Evolutionary conservation across 1,140 invertebrate genomes (phyloP), one percentile per base, ranked within the genome.

Genomic region (Pseudomyrmex concolor): DNA sequence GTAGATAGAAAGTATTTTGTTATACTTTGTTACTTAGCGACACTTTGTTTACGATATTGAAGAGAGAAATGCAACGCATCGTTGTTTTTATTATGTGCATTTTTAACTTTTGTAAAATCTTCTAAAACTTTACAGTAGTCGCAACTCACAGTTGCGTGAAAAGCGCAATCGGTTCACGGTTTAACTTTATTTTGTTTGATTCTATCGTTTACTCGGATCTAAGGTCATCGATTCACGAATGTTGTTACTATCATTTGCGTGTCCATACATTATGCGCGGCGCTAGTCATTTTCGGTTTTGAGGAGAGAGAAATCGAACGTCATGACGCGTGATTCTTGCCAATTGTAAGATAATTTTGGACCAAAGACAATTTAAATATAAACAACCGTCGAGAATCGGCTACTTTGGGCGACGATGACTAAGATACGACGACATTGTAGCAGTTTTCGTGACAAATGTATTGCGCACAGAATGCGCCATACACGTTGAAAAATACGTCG

Each of bases 291-390:
- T 12, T 17, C 54, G 0, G 15, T 81, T 57, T 51, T 25, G 34
- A 34, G n/a, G 12, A 34, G 5, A 1, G 15, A 59, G 48, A 15
- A 50, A 67, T 70, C 15, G 25, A 67, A 54, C 19, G 63, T 64
- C 19, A 25, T 22, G 22, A 12, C 10, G 71, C 34, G 34, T 9
- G n/a, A 70, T 34, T 66, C 25, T 60, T 73, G 68, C 84, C 45
- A 82, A 82, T 67, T 12, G 45, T 15, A 82, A 13, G 45, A 59
- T 43, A 22, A 73, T 43, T 68, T 73, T 54, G 48, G 43, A 73
- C 63, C 57, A 55, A 72, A 60, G n/a, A 8, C 8, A 34, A 73
- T 72, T 86, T 63, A 86, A 70, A 80, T 70, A 84, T 71, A 84
- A 76, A 87, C 59, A 76, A 71, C 22, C 17, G 17, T 7, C 45